Percentiles rank a stretch among this genome's conserved stretches.
Conservation (phyloP, 2,888 invertebrate genomes). For the Acleris laterana region DNA sequence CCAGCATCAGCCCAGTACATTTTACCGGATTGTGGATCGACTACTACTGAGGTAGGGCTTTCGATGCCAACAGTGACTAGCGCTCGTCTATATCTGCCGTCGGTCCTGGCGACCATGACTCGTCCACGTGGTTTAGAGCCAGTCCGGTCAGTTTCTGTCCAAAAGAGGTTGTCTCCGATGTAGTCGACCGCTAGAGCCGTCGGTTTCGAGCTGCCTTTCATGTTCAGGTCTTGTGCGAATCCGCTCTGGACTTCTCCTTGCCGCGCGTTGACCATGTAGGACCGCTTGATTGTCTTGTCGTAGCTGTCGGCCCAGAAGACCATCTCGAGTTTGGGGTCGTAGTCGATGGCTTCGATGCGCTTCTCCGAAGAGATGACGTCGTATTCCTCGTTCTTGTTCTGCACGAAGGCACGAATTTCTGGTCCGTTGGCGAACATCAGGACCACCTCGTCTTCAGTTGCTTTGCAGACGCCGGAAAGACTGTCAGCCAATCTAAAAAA, state of each 20-base stretch:
- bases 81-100: constrained; percentile 94
- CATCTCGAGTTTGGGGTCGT: constrained; percentile 92
- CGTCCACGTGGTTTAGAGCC: constrained; percentile 90
- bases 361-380: constrained; percentile 93
- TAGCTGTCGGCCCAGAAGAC: constrained; percentile 98
- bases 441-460: constrained; percentile 86
- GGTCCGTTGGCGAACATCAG: constrained; percentile 92
- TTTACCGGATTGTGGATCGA: constrained; percentile 93
- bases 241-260: constrained; percentile 92
- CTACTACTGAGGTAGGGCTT: constrained; percentile 93
- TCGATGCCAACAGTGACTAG: constrained; percentile 92
- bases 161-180: constrained; percentile 96
- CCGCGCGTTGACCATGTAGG: constrained; percentile 93
- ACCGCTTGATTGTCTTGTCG: constrained; percentile 95
- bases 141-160: constrained; percentile 93
- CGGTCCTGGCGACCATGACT: constrained; percentile 94
- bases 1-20: constrained; percentile 98
- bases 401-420: constrained; percentile 91
- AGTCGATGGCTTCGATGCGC: constrained; percentile 95
- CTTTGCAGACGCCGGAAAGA: constrained; percentile 93
- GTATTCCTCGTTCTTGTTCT: constrained; percentile 87
- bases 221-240: constrained; percentile 93
- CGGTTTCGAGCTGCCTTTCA: constrained; percentile 93
- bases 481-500: constrained; percentile 86
- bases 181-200: constrained; percentile 97